Evolutionary conservation across 2,888 invertebrate species (phyloP), one percentile per base, ranked within the genome.

Genomic region (Metallyticus violacea): DNA sequence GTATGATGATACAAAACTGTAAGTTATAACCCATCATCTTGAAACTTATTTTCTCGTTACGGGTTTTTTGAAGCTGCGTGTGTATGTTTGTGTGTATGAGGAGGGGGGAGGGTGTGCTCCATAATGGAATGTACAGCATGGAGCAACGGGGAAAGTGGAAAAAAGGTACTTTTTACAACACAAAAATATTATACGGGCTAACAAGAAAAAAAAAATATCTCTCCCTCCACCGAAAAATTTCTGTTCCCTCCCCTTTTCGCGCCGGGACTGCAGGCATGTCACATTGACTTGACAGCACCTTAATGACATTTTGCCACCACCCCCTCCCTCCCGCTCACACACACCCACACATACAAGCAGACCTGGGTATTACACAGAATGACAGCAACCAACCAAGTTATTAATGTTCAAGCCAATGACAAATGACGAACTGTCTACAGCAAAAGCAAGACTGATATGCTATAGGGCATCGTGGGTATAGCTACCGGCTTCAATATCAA

Each of bases 381-480:
- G 86, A 87, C 88, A 88, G 87, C 86, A 78, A 80, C 83, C 85
- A 84, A 86, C 86, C 87, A 79, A 86, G 88, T 88, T 88, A 88
- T 88, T 88, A 88, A 92, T 92, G 92, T 91, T 91, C 90, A 89
- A 90, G 92, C 92, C 92, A 92, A 91, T 92, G 92, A 92, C 92
- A 92, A 92, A 92, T 92, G 92, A 92, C 92, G 92, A 91, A 92
- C 91, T 92, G 92, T 92, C 92, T 92, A 91, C 92, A 92, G 88
- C 88, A 91, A 92, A 92, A 92, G 91, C 92, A 92, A 92, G 92
- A 92, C 92, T 92, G 92, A 92, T 92, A 92, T 91, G 83, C 28
- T 83, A 83, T 83, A 83, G 83, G 83, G 83, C 83, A 77, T 83
- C 83, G 29, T 62, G 83, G 83, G 77, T 29, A 83, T 83, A 77